phyloP scores from a whole-genome alignment of 2,888 invertebrate species.

The Graphium colonna region DNA sequence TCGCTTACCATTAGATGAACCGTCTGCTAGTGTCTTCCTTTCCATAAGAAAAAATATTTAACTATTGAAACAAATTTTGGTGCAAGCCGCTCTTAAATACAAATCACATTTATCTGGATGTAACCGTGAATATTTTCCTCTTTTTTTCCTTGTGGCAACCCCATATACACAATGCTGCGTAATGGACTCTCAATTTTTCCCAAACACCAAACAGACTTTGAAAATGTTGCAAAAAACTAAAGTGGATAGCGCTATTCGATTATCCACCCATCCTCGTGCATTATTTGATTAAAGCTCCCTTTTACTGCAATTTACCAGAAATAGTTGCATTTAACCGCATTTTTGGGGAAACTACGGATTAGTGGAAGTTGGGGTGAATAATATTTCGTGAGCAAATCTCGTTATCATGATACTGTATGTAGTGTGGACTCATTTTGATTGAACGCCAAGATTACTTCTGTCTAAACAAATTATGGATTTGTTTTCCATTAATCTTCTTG shows the following conservation, averaged over 20 bases:
- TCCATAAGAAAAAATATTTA: no score
- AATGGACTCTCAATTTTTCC: not conserved
- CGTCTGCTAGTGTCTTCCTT: no score
- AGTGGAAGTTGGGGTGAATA: conserved; percentile 35
- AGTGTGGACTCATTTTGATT: conserved; percentile 15
- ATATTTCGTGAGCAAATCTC: conserved; percentile 34
- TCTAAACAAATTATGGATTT: conserved; percentile 21
- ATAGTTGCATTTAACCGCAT: conserved; percentile 63
- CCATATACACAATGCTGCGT: not conserved
- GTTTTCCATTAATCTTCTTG: conserved; percentile 1
- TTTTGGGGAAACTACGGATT: conserved; percentile 42
- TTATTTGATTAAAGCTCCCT: conserved; percentile 69
- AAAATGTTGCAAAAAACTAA: conserved; percentile 47
- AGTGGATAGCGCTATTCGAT: conserved; percentile 60
- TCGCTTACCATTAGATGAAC: no score
- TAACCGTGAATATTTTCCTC: no score
- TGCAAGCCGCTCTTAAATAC: no score
- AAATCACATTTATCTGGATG: no score
- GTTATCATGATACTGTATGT: conserved; percentile 32
- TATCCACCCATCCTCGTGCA: conserved; percentile 42
- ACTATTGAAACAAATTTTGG: no score
- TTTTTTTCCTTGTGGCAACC: no score
- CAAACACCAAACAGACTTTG: not conserved
- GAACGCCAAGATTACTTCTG: conserved; percentile 16
- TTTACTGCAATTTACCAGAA: conserved; percentile 61